Conservation (phyloP, 2,113 vertebrate species). For the Scatophagus argus region DNA sequence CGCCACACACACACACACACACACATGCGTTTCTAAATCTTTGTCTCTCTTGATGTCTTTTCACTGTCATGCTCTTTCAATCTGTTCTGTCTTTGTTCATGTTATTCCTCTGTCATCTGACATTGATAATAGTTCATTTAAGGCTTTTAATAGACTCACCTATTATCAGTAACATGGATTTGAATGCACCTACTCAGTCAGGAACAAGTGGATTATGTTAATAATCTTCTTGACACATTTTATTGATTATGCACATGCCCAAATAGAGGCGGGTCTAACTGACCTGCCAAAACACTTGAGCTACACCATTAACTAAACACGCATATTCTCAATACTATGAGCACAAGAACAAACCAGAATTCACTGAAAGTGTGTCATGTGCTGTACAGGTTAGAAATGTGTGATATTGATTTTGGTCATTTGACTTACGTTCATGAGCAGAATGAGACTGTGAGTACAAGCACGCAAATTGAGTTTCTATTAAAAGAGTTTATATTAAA, state of each 20-base stretch:
- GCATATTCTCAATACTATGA: too few species aligned
- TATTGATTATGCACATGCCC: background rate
- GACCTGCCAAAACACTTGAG: background rate
- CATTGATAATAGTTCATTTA: background rate
- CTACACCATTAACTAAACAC: background rate
- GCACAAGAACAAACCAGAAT: too few species aligned
- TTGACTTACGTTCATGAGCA: too few species aligned
- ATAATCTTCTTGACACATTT: background rate
- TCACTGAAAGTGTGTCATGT: too few species aligned
- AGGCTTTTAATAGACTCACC: background rate
- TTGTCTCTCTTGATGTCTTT: background rate
- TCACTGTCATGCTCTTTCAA: background rate
- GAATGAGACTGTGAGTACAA: too few species aligned
- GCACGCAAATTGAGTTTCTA: too few species aligned
- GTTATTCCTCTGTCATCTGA: background rate
- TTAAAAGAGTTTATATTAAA: too few species aligned
- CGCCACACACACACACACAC: too few species aligned
- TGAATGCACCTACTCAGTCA: background rate
- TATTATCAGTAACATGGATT: background rate
- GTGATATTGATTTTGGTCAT: too few species aligned
- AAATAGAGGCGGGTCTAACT: background rate
- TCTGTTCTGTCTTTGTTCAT: background rate
- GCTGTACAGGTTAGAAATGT: too few species aligned
- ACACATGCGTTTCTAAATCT: background rate
- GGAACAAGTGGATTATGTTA: background rate